Evolutionary conservation across 2,888 invertebrate species (phyloP), one percentile per base, ranked within the genome.

Genomic region (Dicyrtoma fusca): DNA sequence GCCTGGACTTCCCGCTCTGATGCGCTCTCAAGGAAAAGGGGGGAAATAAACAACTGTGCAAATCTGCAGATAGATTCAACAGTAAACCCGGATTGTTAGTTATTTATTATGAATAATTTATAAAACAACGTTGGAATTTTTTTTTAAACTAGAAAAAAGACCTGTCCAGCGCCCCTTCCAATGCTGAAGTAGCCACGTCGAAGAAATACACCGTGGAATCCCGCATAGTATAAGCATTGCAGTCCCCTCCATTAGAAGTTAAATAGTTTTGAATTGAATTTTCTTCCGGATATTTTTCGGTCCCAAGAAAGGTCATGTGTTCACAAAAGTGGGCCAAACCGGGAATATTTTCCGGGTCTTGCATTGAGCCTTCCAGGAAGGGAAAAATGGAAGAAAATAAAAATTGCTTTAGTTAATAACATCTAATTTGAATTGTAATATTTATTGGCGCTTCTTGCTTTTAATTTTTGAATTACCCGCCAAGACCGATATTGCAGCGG

Each of bases 141-240:
- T n/a, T n/a, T n/a, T n/a, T n/a, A n/a, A n/a, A n/a, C n/a, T n/a
- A n/a, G n/a, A n/a, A n/a, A n/a, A n/a, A n/a, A n/a, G n/a, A 63
- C 34, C 19, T 6, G 51, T 21, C 96, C 25, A 97, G 83, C 13
- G 95, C 92, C 23, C 88, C 89, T 21, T 86, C 84, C 0, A 98
- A 85, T 81, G 92, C 88, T 19, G 91, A 91, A 0, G 97, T 93
- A 11, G 92, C 87, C 13, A 97, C 89, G 82, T 97, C 95, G 84
- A 98, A 98, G 84, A 91, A 94, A 84, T 92, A 98, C 75, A 91
- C 92, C 0, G 98, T 98, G 84, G 94, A 92, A 82, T 97, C 94
- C 0, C 90, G 87, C 63, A 90, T 89, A 0, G 98, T 98, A 57
- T 90, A 91, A 0, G 97, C 98, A 86, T 98, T 98, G 21, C 90